A percentile compares a stretch with the other conserved stretches of the same genome.
phyloP scores from a whole-genome alignment of 2,113 vertebrate genomes.

The Hydrolagus affinis region DNA sequence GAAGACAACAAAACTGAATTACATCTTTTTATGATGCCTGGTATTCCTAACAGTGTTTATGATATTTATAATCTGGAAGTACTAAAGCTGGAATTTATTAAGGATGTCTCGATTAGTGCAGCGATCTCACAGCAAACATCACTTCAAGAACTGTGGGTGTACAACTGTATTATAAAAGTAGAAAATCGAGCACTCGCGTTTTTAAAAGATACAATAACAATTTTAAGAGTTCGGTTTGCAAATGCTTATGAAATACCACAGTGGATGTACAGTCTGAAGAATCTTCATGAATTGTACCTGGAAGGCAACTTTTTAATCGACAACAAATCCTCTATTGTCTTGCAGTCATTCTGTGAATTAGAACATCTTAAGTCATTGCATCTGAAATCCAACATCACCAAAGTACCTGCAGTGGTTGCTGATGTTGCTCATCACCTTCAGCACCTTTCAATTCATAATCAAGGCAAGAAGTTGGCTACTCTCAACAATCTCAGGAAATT shows the following conservation, averaged over 20 bases:
- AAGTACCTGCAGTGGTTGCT: slow-evolving; percentile 30
- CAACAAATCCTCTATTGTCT: slow-evolving; percentile 29
- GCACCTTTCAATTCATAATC: slow-evolving; percentile 31
- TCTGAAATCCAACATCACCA: slow-evolving; percentile 33
- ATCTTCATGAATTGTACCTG: slow-evolving; percentile 31
- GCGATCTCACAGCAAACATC: slow-evolving; percentile 30
- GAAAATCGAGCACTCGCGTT: slow-evolving; percentile 33
- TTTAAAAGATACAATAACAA: slow-evolving; percentile 28
- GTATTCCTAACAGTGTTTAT: slow-evolving; percentile 28
- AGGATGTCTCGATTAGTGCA: slow-evolving; percentile 29
- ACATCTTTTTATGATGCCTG: slow-evolving; percentile 23
- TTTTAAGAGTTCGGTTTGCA: slow-evolving; percentile 31
- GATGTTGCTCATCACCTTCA: slow-evolving; percentile 32
- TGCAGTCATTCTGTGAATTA: slow-evolving; percentile 32
- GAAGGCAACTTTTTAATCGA: slow-evolving; percentile 31
- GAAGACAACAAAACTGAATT: slow-evolving; percentile 30
- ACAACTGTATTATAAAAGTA: slow-evolving; percentile 33
- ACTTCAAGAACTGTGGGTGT: slow-evolving; percentile 33
- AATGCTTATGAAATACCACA: slow-evolving; percentile 33
- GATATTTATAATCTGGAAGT: slow-evolving; percentile 30
- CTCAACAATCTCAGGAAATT: slow-evolving; percentile 31
- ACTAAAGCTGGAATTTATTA: slow-evolving; percentile 32
- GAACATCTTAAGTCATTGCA: slow-evolving; percentile 27
- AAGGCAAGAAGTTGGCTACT: slow-evolving; percentile 25
- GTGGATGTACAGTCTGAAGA: slow-evolving; percentile 33